phyloP scores from a whole-genome alignment of 2,888 invertebrate species.

The Diaperis boleti region DNA sequence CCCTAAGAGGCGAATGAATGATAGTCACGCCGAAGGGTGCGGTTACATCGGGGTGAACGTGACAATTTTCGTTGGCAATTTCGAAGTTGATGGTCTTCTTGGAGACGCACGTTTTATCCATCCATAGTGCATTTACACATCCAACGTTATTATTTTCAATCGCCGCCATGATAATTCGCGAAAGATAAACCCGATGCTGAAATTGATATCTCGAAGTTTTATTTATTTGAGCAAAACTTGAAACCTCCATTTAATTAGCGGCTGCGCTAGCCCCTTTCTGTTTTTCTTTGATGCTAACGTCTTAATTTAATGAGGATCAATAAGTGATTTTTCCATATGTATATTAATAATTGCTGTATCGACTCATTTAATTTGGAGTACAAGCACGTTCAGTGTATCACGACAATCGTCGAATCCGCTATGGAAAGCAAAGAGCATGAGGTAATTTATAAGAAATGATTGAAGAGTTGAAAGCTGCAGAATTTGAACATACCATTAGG shows the following conservation, averaged over 20 bases:
- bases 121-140: neutral
- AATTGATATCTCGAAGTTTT: neutral
- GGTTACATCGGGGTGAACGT: neutral
- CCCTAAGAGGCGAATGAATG: conserved; percentile 12
- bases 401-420: conserved; percentile 29
- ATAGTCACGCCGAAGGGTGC: conserved; percentile 15
- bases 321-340: too few relatives aligned
- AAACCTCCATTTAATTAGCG: too few relatives aligned
- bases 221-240: neutral
- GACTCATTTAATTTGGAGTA: too few relatives aligned
- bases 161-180: neutral
- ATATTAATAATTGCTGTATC: too few relatives aligned
- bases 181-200: neutral
- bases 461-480: conserved; percentile 39
- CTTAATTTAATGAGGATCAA: too few relatives aligned
- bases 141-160: neutral
- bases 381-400: conserved; percentile 27
- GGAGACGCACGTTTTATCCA: neutral
- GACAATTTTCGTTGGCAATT: conserved; percentile 12
- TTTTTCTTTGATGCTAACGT: too few relatives aligned
- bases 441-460: conserved; percentile 40
- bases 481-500: conserved; percentile 43
- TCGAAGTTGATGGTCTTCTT: conserved; percentile 1
- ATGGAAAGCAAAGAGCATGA: conserved; percentile 25
- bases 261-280: too few relatives aligned